Evolutionary conservation across 1,140 invertebrate species (phyloP), one percentile per base, ranked within the genome.

Genomic region (Orussus abietinus): DNA sequence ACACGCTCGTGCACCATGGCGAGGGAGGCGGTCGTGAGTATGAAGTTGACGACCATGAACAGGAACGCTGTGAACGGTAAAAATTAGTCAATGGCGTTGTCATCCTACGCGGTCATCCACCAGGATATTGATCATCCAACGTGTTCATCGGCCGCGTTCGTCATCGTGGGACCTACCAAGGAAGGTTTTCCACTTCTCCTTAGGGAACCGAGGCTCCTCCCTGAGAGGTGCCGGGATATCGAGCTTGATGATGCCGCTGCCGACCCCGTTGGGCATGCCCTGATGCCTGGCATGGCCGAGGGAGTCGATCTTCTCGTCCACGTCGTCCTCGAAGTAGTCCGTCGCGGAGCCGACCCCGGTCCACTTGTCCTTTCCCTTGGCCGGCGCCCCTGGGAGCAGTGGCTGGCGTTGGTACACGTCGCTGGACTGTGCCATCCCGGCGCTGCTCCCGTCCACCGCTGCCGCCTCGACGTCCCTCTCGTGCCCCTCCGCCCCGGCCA

Each of bases 1-100:
- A 92, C 81, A 43, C 85, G 77, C 64, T 93, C 88, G 70, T 94
- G 90, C 32, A 90, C 84, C 54, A 92, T 66, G 29, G 89, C 85
- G 48, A 94, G 76, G 3, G 88, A 88, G 43, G 80, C 68, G 18
- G 81, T 79, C 11, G 81, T 80, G 25, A 82, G 38, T 45, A 83
- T 66, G 55, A 82, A 82, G 63, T 80, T 83, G 31, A 78, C 64
- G 39, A 75, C 67, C 62, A 82, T 70, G 51, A 82, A 75, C 22
- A 82, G 51, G 47, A 80, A 80, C 53, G 80, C 80, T 82, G 68
- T 18, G 75, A 76, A 48, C 40, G 41, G 40, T 18, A 50, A 19
- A 42, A 5, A 33, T 32, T 14, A 42, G 10, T 36, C 14, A 35
- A 41, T 20, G 28, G n/a, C n/a, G n/a, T n/a, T n/a, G n/a, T n/a